Percentiles rank a stretch among this genome's conserved stretches.
phyloP scores from a whole-genome alignment of 2,888 invertebrate species.

The Parasteatoda lunata region DNA sequence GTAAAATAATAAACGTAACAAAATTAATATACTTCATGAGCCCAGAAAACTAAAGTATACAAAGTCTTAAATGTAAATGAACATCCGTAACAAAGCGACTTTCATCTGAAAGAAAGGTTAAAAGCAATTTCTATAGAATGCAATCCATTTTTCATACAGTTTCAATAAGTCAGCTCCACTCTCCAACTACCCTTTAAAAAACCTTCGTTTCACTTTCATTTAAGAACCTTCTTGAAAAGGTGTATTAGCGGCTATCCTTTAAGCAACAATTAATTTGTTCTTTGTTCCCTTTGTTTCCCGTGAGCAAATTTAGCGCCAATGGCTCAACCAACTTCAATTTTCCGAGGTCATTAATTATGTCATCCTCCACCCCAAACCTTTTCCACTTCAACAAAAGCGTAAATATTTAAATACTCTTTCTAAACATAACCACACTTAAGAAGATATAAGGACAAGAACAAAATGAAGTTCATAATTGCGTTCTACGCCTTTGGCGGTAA shows the following conservation, averaged over 20 bases:
- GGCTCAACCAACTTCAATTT: slow-evolving; percentile 39
- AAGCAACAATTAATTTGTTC: slow-evolving; percentile 59
- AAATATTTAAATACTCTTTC: slow-evolving; percentile 54
- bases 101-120: slow-evolving; percentile 8
- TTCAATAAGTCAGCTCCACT: slow-evolving; percentile 19
- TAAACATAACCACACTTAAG: slow-evolving; percentile 40
- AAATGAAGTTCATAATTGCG: slow-evolving; percentile 33
- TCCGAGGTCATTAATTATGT: slow-evolving; percentile 47
- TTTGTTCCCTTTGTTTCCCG: slow-evolving; percentile 19
- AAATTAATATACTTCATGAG: too few relatives aligned
- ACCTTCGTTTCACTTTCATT: slow-evolving; percentile 3
- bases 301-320: slow-evolving; percentile 37
- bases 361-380: slow-evolving; percentile 4
- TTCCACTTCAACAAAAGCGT: slow-evolving; percentile 21
- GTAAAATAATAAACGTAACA: too few relatives aligned
- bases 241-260: slow-evolving; percentile 35
- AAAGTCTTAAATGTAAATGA: too few relatives aligned
- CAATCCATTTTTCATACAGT: slow-evolving; percentile 26
- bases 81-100: not conserved
- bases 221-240: slow-evolving; percentile 20
- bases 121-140: not conserved
- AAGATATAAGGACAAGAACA: not conserved
- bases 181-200: not conserved
- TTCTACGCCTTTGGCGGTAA: slow-evolving; percentile 23
- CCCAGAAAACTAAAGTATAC: too few relatives aligned